Conservation (phyloP, 1,140 invertebrate species). For the Drosophila equinoxialis region DNA sequence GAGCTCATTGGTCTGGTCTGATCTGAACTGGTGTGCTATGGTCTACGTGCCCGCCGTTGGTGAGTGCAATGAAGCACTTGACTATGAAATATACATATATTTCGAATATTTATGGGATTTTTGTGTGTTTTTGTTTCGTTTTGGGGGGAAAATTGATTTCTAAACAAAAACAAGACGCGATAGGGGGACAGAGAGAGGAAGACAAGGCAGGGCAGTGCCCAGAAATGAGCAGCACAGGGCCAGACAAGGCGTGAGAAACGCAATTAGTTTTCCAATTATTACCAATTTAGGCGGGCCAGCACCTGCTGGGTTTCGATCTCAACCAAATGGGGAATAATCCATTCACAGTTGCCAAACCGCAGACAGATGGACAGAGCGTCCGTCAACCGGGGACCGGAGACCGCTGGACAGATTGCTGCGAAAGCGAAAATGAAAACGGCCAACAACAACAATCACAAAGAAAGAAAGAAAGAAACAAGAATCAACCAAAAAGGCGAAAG, state of each 20-base stretch:
- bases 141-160: constrained; percentile 48
- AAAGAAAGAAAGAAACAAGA: not conserved
- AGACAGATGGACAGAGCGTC: not conserved
- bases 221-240: not conserved
- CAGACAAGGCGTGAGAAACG: constrained; percentile 61
- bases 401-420: not conserved
- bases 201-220: not conserved
- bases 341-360: constrained; percentile 48
- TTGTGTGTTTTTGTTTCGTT: constrained; percentile 1
- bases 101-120: not conserved
- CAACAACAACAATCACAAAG: not conserved
- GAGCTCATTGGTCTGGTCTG: not conserved
- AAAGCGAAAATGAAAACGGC: constrained; percentile 14
- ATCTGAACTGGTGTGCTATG: not conserved
- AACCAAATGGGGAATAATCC: constrained; percentile 25
- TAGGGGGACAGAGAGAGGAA: constrained; percentile 11
- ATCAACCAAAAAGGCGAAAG: constrained; percentile 3
- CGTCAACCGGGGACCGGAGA: not conserved
- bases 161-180: constrained; percentile 36
- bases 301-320: constrained; percentile 31
- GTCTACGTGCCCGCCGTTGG: constrained; percentile 3
- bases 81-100: constrained; percentile 1
- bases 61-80: not conserved
- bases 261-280: constrained; percentile 51
- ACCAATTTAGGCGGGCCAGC: constrained; percentile 19